Evolutionary conservation across 1,140 invertebrate species (phyloP).

Genomic region (Drosophila grimshawi): DNA sequence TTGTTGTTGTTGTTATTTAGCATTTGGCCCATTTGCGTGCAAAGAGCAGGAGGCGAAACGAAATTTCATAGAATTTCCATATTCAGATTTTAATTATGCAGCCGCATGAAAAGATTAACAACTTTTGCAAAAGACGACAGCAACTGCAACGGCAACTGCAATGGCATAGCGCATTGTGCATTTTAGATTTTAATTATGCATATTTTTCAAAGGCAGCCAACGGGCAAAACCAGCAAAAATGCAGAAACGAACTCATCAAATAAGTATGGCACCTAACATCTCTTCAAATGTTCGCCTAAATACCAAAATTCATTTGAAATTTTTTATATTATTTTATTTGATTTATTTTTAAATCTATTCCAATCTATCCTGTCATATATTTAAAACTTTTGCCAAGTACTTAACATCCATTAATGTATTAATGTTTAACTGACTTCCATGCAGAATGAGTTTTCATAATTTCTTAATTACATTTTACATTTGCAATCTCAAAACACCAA

Average conservation of each 20-base stretch:
- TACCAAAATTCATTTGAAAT: too few relatives aligned
- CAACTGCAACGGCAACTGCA: constrained; percentile 2
- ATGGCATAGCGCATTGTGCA: constrained; percentile 45
- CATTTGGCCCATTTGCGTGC: constrained; percentile 67
- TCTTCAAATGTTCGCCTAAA: too few relatives aligned
- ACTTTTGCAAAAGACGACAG: constrained; percentile 53
- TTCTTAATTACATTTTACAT: too few relatives aligned
- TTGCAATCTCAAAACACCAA: too few relatives aligned
- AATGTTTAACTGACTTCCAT: too few relatives aligned
- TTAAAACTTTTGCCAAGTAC: too few relatives aligned
- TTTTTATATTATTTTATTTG: too few relatives aligned
- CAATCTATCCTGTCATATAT: too few relatives aligned
- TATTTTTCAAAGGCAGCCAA: constrained; percentile 57
- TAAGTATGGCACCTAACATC: not conserved
- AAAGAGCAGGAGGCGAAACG: constrained; percentile 24
- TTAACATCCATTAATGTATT: too few relatives aligned
- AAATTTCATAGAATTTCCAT: constrained; percentile 74
- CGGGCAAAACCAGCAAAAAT: constrained; percentile 9
- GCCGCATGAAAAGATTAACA: constrained; percentile 80
- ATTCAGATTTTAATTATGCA: constrained; percentile 82
- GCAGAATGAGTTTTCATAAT: too few relatives aligned
- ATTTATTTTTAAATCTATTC: too few relatives aligned
- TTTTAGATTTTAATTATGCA: constrained; percentile 74
- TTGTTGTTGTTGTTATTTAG: constrained; percentile 46
- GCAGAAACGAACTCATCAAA: not conserved